These are phyloP conservation scores for Leguminivora glycinivorella DNA, from an alignment of 1,140 invertebrate species.

Conservation along the genomic window DNA sequence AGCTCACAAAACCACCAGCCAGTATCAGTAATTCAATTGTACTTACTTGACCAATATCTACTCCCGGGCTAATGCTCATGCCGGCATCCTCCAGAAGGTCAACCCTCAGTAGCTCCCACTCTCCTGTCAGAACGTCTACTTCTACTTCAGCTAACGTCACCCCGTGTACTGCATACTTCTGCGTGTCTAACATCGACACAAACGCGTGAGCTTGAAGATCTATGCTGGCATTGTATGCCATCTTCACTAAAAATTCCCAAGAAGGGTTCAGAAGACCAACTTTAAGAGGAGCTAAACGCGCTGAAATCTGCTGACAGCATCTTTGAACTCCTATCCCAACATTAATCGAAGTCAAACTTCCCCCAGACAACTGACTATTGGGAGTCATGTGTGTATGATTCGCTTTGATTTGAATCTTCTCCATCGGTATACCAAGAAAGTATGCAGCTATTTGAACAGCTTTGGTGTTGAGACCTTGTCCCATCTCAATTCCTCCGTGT, in stretches of 20 bases:
- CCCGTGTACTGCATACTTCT: slow-evolving; percentile 81
- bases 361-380: slow-evolving; percentile 42
- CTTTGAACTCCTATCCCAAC: slow-evolving; percentile 41
- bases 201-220: slow-evolving; percentile 75
- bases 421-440: slow-evolving; percentile 84
- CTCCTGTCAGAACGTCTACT: slow-evolving; percentile 86
- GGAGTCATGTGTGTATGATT: slow-evolving; percentile 79
- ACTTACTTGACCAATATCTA: slow-evolving; percentile 89
- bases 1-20: not conserved
- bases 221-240: slow-evolving; percentile 77
- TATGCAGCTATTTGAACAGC: slow-evolving; percentile 86
- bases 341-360: slow-evolving; percentile 67
- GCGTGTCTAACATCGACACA: slow-evolving; percentile 48
- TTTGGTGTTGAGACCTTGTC: slow-evolving; percentile 90
- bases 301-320: slow-evolving; percentile 66
- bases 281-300: slow-evolving; percentile 82
- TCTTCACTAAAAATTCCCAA: slow-evolving; percentile 82
- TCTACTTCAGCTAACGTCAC: slow-evolving; percentile 83
- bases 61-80: slow-evolving; percentile 84
- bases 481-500: slow-evolving; percentile 90
- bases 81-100: slow-evolving; percentile 89
- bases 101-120: slow-evolving; percentile 82
- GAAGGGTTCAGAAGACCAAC: slow-evolving; percentile 74
- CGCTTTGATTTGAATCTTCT: slow-evolving; percentile 83
- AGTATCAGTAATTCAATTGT: not conserved